These are phyloP conservation scores for Otolemur garnettii DNA, from an alignment of 2,113 vertebrate species.

Conservation along the genomic window DNA sequence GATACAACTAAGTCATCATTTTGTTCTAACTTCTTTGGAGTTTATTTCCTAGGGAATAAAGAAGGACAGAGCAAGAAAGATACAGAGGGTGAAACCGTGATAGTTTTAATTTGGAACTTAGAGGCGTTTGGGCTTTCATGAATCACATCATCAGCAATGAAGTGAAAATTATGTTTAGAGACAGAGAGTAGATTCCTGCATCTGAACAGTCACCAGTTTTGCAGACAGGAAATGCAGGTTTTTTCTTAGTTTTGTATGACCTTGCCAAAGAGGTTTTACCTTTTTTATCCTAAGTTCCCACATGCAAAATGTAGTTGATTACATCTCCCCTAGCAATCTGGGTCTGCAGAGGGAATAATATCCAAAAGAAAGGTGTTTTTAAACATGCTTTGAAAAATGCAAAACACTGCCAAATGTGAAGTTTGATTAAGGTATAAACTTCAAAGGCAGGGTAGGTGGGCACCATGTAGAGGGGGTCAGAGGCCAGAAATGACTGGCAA, in stretches of 20 bases:
- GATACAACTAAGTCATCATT: slow-evolving; percentile 56
- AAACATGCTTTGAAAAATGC: slow-evolving; percentile 61
- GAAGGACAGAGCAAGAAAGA: background rate
- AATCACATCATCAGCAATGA: background rate
- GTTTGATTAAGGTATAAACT: slow-evolving; percentile 67
- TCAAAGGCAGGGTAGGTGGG: slow-evolving; percentile 49
- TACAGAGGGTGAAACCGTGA: background rate
- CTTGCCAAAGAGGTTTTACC: background rate
- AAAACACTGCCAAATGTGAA: slow-evolving; percentile 67
- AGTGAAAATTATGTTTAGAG: background rate
- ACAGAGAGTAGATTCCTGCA: background rate
- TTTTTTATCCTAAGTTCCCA: background rate
- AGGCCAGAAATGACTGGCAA: slow-evolving; percentile 47
- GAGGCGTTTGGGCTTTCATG: background rate
- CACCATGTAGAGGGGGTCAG: slow-evolving; percentile 64
- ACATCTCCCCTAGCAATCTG: background rate
- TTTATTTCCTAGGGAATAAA: background rate
- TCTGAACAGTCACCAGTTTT: background rate
- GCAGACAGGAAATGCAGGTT: background rate
- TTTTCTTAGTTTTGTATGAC: background rate
- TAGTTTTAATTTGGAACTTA: background rate
- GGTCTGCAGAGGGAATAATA: background rate
- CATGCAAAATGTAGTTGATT: background rate
- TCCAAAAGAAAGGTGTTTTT: slow-evolving; percentile 37
- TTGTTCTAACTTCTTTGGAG: slow-evolving; percentile 40